Base-by-base conservation (phyloP, 35 echinoderm and acorn worm species). In the Heliocidaris tuberculata region DNA sequence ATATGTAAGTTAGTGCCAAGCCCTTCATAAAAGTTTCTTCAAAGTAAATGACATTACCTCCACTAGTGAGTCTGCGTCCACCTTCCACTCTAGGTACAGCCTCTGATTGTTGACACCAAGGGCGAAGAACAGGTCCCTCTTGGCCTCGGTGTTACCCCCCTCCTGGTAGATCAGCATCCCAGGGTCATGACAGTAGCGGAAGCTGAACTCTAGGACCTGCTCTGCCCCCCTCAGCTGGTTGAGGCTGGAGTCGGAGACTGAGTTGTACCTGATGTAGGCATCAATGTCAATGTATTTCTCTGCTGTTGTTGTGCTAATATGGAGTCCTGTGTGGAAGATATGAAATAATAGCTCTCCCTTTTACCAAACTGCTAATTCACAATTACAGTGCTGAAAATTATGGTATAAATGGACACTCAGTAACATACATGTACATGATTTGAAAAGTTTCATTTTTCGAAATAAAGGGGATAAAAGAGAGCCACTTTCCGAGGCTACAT, bases 241-340 rank as follows among this genome's bases (percentile, higher is more conserved):
- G 48, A 50, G 48, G 89, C 89, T 61, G 85, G 94, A 47, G 90
- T 95, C 31, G 12, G 86, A 94, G 85, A 95, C 94, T 92, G 95
- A 60, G 95, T 96, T 95, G 94, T 97, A 99, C 86, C 95, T 97
- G 29, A 99, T 97, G 95, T 97, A 99, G 30, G 97, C 95, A 92
- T 99, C 97, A n/a, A 99, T 97, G 96, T 99, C 98, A 19, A 99
- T 96, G 93, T 94, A 99, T 35, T 97, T 99, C 31, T 98, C 95
- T 30, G 86, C 60, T 88, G 91, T 13, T 16, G 50, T 48, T 85
- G 9, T 93, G 31, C 95, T 96, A 86, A 42, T 42, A 2, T 15
- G 6, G 24, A 89, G 87, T 89, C 87, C 87, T 89, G 87, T 19
- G 5, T 31, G 29, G 86, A 87, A 87, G 32, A 87, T 13, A 87